Base-by-base conservation (phyloP, 2,113 vertebrate genomes). In the Puntigrus tetrazona region DNA sequence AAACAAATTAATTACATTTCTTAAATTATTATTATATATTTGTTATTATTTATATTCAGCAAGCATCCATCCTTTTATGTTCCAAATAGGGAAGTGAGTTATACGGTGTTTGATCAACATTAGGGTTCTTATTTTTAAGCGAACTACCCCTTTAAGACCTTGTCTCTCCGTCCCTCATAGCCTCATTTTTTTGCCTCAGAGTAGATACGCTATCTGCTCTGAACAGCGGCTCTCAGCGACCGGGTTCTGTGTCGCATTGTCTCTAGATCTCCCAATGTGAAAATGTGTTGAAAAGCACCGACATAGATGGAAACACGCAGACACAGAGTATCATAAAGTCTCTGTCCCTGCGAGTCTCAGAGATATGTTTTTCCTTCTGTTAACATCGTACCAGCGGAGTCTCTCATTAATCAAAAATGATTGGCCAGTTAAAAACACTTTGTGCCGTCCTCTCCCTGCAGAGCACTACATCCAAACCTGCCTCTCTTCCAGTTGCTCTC, bases 401-500 rank as follows among this genome's bases (percentile, higher is more conserved):
- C 45, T 20, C 41, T 55, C 65, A 82, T 82, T 82, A 82, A 82
- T 82, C 45, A 82, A 69, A 82, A 82, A 82, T 82, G 63, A 82
- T 81, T 70, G 80, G 65, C 31, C 80, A 55, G 63, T 82, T 82
- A 82, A 82, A 81, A 82, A 82, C 63, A 82, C 80, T 82, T 82
- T 55, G 80, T 70, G 80, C 80, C 63, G n/a, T 72, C 45, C 43
- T 14, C 29, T 82, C 79, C 43, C 65, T 16, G 65, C 65, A 34
- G 29, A 82, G 45, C 63, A 70, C 63, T 43, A 50, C 77, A 43
- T 29, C 43, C 72, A 43, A 34, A 72, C 57, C 75, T 50, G 41
- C 70, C 78, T 78, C 57, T 88, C 84, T 87, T 84, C 87, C 79
- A 57, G 45, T 76, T 31, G 67, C 9, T 81, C 81, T 84, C 67